phyloP scores from a whole-genome alignment of 2,888 invertebrate species.

The Drosophila putrida region DNA sequence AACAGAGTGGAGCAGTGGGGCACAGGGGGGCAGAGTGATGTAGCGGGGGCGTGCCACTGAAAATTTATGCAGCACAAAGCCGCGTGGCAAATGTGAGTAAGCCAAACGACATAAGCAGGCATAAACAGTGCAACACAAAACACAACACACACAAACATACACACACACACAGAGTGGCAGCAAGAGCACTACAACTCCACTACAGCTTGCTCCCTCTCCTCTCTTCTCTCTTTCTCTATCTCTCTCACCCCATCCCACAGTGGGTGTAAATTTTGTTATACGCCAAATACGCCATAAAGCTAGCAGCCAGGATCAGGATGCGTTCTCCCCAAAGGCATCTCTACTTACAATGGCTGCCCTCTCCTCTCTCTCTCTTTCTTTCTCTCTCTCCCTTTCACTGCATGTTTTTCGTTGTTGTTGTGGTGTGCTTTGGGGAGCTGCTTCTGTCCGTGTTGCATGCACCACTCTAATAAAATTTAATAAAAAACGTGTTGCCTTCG shows the following conservation, averaged over 20 bases:
- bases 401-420: conserved; percentile 27
- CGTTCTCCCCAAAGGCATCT: conserved; percentile 48
- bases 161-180: too few species aligned
- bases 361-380: not conserved
- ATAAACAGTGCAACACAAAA: conserved; percentile 61
- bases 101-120: conserved; percentile 80
- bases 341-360: conserved; percentile 27
- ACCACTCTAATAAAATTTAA: conserved; percentile 79
- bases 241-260: conserved; percentile 14
- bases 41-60: conserved; percentile 33
- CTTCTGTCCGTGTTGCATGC: conserved; percentile 63
- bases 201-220: not conserved
- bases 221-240: not conserved
- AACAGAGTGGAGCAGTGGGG: not conserved
- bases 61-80: conserved; percentile 77
- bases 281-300: conserved; percentile 79
- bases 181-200: conserved; percentile 17
- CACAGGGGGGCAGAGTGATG: not conserved
- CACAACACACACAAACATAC: not conserved
- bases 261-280: conserved; percentile 78
- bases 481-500: conserved; percentile 76
- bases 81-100: conserved; percentile 78
- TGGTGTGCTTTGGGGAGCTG: conserved; percentile 46
- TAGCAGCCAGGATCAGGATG: conserved; percentile 53
- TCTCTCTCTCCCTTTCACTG: conserved; percentile 1